Conservation (phyloP, 2,113 vertebrate species). For the Coptodon bakossiorum region DNA sequence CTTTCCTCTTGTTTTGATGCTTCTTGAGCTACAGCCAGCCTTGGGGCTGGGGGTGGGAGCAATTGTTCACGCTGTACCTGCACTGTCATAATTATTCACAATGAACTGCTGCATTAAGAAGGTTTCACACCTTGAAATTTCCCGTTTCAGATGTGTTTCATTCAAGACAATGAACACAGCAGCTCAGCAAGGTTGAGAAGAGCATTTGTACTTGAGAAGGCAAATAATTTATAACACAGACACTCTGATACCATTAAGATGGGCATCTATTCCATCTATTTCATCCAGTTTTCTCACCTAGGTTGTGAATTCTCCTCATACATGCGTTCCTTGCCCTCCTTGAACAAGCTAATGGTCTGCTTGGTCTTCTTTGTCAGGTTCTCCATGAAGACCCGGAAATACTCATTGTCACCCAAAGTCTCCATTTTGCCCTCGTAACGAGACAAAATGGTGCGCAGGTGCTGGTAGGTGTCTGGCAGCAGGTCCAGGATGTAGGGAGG, state of each 20-base stretch:
- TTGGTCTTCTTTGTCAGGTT: conserved; percentile 98
- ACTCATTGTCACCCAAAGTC: conserved; percentile 93
- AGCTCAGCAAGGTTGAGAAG: neutral
- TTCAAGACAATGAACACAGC: neutral
- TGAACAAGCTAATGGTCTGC: conserved; percentile 98
- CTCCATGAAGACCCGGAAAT: conserved; percentile 98
- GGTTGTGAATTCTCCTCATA: conserved; percentile 98
- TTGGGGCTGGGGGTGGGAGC: neutral
- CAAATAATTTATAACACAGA: neutral
- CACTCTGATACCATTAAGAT: neutral
- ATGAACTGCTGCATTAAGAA: neutral
- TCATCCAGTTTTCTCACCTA: conserved; percentile 65
- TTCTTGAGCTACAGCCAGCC: conserved; percentile 17
- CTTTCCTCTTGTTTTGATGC: conserved; percentile 11
- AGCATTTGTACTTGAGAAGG: neutral
- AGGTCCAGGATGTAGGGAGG: conserved; percentile 97
- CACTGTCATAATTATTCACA: neutral
- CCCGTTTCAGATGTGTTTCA: neutral
- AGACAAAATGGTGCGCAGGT: conserved; percentile 89
- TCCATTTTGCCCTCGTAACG: conserved; percentile 99
- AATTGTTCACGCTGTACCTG: neutral
- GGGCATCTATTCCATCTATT: neutral
- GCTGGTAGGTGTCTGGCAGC: conserved; percentile 96
- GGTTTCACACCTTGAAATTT: neutral
- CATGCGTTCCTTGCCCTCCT: conserved; percentile 97